Base-by-base conservation (phyloP, 2,113 vertebrate genomes). In the Colistium nudipinnis region DNA sequence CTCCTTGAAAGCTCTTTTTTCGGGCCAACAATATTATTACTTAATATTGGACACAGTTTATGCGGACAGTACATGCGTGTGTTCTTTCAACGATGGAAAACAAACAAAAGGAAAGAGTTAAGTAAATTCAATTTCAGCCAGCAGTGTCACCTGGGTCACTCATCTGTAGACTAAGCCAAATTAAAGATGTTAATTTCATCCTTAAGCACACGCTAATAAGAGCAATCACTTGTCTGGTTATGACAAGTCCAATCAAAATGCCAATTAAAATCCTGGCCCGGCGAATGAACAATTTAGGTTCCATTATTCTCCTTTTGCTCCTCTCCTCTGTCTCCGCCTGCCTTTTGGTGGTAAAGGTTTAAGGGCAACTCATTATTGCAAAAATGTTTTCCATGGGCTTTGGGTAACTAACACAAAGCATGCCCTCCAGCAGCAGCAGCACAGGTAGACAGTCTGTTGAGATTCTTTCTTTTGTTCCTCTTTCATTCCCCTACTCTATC, bases 161-260 rank as follows among this genome's bases (percentile, higher is more conserved):
- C 64, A 74, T 7, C 68, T 38, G 12, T 44, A 30, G 16, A 36
- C 30, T 24, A 7, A 38, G 19, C 45, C 68, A 72, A 81, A 86
- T 82, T 80, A 74, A 80, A 82, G 65, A 75, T 71, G 80, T 54
- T 73, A 68, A 82, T 88, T 81, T 80, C 49, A 69, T 75, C 66
- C 71, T 64, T 44, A 74, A 76, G 51, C 41, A 57, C 31, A 59
- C 4, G 2, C 54, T 78, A 75, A 88, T 68, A 68, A 51, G 74
- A 76, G 48, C 67, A 76, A 84, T 68, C 67, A 72, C 70, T 70
- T 81, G 70, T 60, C 60, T 81, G 66, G 10, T 62, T 82, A 63
- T 54, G 57, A 57, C 62, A n/a, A n/a, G n/a, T 64, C 45, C 66
- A 76, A 84, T 88, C 53, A 84, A 84, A 84, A 84, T 79, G 76